phyloP scores from a whole-genome alignment of 1,140 invertebrate genomes.

The Cherax quadricarinatus region DNA sequence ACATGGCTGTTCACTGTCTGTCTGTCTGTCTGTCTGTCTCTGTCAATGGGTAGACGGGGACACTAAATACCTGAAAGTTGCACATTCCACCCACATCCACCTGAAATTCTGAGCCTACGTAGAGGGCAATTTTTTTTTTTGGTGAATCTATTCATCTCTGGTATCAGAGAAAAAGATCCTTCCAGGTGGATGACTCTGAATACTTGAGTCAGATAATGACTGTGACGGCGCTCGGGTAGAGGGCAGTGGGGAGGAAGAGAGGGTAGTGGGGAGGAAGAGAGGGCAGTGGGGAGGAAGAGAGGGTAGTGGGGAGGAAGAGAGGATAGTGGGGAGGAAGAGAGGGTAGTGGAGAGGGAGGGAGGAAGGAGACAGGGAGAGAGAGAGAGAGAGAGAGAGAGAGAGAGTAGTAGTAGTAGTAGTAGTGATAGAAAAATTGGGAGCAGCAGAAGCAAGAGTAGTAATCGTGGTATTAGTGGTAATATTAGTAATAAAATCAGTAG shows the following conservation, averaged over 20 bases:
- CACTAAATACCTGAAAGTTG: too few species aligned
- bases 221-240: too few species aligned
- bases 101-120: too few species aligned
- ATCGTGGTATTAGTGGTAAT: neutral
- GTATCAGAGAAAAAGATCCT: too few species aligned
- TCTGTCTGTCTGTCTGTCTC: slow-evolving; percentile 9
- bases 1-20: neutral
- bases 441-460: neutral
- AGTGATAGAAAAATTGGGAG: neutral
- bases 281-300: neutral
- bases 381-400: too few species aligned
- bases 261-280: neutral
- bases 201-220: too few species aligned
- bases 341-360: neutral
- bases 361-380: too few species aligned
- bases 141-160: too few species aligned
- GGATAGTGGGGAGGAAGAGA: neutral
- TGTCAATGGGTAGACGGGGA: neutral
- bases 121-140: too few species aligned
- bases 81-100: too few species aligned
- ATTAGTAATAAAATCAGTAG: neutral
- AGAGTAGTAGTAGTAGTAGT: neutral
- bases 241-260: too few species aligned
- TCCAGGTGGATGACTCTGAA: too few species aligned
- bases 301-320: neutral